A percentile compares a stretch with the other conserved stretches of the same genome.
Evolutionary conservation across 2,113 vertebrate genomes (phyloP).

Genomic region (Heterocephalus glaber): DNA sequence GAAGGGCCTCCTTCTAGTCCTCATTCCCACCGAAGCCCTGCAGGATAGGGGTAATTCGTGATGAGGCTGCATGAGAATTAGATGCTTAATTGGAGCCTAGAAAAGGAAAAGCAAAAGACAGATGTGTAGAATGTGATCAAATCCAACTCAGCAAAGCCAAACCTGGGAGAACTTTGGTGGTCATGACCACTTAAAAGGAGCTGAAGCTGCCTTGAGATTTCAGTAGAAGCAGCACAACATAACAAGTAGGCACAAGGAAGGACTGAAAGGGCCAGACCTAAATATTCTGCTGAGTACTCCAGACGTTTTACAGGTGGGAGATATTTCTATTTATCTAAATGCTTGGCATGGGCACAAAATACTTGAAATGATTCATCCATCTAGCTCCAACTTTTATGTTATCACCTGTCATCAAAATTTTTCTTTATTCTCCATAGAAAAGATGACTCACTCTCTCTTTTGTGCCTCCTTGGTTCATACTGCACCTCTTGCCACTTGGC

Average conservation of each 20-base stretch:
- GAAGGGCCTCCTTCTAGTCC: slow-evolving; percentile 18
- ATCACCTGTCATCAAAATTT: not conserved
- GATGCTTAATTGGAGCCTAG: slow-evolving; percentile 73
- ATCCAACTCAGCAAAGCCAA: not conserved
- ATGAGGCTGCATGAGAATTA: slow-evolving; percentile 70
- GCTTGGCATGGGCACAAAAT: not conserved
- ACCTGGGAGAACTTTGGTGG: not conserved
- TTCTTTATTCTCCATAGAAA: not conserved
- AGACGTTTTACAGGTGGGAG: not conserved
- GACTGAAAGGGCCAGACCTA: not conserved
- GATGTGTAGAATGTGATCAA: slow-evolving; percentile 47
- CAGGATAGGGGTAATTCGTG: slow-evolving; percentile 33
- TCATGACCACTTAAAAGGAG: not conserved
- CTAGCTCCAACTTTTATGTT: not conserved
- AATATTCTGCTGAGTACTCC: not conserved
- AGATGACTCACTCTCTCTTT: not conserved
- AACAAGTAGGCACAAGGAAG: not conserved
- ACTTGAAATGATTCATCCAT: not conserved
- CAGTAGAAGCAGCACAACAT: not conserved
- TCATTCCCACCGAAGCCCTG: slow-evolving; percentile 51
- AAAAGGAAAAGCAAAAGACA: slow-evolving; percentile 66
- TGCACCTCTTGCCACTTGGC: not conserved
- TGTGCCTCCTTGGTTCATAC: not conserved
- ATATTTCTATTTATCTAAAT: not conserved
- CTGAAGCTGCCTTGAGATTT: not conserved